Evolutionary conservation across 2,888 invertebrate species (phyloP).

Genomic region (Crepidodera aurea): DNA sequence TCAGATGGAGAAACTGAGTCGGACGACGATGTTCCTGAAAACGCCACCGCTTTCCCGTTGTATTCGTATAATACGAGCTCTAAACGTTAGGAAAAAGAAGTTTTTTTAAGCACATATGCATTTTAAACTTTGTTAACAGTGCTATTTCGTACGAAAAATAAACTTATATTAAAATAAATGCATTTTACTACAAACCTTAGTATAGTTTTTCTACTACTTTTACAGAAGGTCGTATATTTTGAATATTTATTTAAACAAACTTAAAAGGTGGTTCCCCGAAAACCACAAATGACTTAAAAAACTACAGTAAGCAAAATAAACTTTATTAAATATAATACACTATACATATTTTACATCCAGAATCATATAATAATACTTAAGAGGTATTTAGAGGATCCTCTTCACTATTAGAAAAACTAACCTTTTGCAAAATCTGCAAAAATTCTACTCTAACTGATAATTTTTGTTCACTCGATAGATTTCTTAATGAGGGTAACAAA

Average conservation of each 20-base stretch:
- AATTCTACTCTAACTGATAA: conserved; percentile 12
- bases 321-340: neutral
- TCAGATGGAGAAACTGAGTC: conserved; percentile 93
- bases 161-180: too few relatives aligned
- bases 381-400: neutral
- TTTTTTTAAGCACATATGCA: neutral
- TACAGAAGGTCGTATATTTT: too few relatives aligned
- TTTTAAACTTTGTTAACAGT: neutral
- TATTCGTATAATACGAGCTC: conserved; percentile 56
- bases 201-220: too few relatives aligned
- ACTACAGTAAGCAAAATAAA: neutral
- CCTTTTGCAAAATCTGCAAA: conserved; percentile 14
- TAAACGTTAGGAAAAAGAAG: conserved; percentile 43
- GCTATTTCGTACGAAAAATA: conserved; percentile 2
- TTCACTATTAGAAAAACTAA: neutral
- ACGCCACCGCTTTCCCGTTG: conserved; percentile 58
- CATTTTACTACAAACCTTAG: too few relatives aligned
- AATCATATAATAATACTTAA: neutral
- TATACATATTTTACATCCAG: neutral
- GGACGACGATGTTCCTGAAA: conserved; percentile 71
- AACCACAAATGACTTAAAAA: too few relatives aligned
- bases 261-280: too few relatives aligned
- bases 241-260: too few relatives aligned
- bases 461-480: conserved; percentile 2
- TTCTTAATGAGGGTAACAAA: conserved; percentile 10